These are phyloP conservation scores for Trissolcus brochymenae DNA, from an alignment of 2,888 invertebrate species.

Conservation along the genomic window DNA sequence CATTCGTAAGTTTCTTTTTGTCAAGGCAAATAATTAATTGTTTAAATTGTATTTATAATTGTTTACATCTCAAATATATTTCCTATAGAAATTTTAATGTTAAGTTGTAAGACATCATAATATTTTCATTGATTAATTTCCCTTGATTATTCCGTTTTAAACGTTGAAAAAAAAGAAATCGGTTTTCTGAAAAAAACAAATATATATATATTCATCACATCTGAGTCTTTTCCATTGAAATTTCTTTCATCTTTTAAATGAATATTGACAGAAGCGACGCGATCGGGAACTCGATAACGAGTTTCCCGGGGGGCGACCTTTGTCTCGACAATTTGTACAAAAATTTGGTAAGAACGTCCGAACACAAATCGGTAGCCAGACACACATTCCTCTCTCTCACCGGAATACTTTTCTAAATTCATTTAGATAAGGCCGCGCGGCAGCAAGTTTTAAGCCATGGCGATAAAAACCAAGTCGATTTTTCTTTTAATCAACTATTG, in stretches of 20 bases:
- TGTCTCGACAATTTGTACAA: slow-evolving; percentile 38
- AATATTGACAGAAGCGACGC: slow-evolving; percentile 20
- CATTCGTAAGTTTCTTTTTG: too few species aligned
- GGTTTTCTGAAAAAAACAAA: too few species aligned
- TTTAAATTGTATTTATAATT: too few species aligned
- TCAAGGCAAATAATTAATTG: too few species aligned
- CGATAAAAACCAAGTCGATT: slow-evolving; percentile 45
- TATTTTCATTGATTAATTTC: too few species aligned
- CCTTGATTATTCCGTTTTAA: background rate
- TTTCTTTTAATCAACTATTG: slow-evolving; percentile 39
- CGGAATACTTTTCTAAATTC: slow-evolving; percentile 70
- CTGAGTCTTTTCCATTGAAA: slow-evolving; percentile 4
- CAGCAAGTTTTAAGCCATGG: slow-evolving; percentile 22
- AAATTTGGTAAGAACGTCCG: slow-evolving; percentile 50
- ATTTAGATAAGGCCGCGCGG: slow-evolving; percentile 65
- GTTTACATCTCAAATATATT: too few species aligned
- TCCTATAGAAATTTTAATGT: too few species aligned
- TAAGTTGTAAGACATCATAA: too few species aligned
- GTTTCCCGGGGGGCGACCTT: slow-evolving; percentile 25
- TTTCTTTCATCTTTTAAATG: slow-evolving; percentile 11
- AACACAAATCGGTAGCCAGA: slow-evolving; percentile 67
- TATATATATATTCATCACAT: too few species aligned
- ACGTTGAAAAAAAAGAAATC: too few species aligned
- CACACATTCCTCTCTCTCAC: slow-evolving; percentile 65
- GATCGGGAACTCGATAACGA: slow-evolving; percentile 24